phyloP scores from a whole-genome alignment of 2,888 invertebrate genomes.

The Autographa gamma region DNA sequence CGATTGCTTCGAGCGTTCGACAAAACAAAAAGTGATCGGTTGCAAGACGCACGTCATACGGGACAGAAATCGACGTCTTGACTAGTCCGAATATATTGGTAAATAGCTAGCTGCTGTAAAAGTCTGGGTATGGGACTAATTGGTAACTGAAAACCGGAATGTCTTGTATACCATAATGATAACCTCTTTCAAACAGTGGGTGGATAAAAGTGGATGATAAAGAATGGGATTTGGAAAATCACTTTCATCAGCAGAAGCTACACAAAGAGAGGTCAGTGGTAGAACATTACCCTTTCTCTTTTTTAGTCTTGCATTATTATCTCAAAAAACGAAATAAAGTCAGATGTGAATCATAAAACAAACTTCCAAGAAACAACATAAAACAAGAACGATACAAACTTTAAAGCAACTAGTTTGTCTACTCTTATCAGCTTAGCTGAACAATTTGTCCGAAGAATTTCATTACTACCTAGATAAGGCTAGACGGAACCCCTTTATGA shows the following conservation, averaged over 20 bases:
- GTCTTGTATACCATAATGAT: no score
- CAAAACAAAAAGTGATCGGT: no score
- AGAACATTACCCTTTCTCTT: background rate
- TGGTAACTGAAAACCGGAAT: no score
- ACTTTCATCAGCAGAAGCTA: slow-evolving; percentile 4
- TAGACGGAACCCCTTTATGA: slow-evolving; percentile 32
- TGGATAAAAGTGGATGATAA: background rate
- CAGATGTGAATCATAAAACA: slow-evolving; percentile 3
- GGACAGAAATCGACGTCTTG: no score
- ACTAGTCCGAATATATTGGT: no score
- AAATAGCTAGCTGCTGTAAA: no score
- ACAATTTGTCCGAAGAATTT: slow-evolving; percentile 42
- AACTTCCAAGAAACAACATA: background rate
- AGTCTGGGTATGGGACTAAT: no score
- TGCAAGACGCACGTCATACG: no score
- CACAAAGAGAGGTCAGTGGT: background rate
- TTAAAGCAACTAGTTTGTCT: slow-evolving; percentile 7
- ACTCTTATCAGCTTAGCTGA: slow-evolving; percentile 24
- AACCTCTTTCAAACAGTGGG: no score
- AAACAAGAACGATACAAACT: background rate
- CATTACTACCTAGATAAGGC: slow-evolving; percentile 36
- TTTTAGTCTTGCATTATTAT: background rate
- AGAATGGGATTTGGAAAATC: background rate
- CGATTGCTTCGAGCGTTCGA: no score
- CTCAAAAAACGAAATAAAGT: background rate